phyloP scores from a whole-genome alignment of 2,888 invertebrate genomes.

The Mesoligia furuncula region DNA sequence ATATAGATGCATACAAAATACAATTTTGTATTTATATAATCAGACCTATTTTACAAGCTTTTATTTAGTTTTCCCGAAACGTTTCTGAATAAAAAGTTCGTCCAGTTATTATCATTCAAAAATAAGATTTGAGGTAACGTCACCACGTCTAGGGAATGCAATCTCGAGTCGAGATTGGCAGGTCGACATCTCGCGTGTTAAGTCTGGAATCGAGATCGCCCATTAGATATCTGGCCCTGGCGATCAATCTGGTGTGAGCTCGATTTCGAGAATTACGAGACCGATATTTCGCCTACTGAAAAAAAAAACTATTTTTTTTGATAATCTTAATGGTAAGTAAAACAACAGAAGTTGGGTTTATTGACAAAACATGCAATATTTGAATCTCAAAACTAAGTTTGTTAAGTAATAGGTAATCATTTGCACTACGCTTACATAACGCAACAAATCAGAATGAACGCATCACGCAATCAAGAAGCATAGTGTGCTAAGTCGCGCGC shows the following conservation, averaged over 20 bases:
- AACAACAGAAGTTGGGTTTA: neutral
- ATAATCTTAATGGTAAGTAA: neutral
- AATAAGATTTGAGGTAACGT: neutral
- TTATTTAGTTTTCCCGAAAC: neutral
- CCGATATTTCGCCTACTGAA: neutral
- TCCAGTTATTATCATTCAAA: neutral
- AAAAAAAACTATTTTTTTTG: neutral
- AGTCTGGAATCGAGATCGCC: too few species aligned
- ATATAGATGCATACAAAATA: constrained; percentile 20
- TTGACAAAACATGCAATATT: neutral
- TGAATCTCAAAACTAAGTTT: neutral
- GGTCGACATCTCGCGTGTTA: neutral
- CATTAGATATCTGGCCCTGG: neutral
- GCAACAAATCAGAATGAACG: neutral
- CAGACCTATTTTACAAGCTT: neutral
- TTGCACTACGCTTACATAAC: neutral
- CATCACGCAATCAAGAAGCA: neutral
- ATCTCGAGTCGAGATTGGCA: constrained; percentile 1
- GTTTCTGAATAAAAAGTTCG: neutral
- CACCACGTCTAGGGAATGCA: neutral
- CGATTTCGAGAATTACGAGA: neutral
- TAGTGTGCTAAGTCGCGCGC: neutral
- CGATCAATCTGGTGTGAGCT: neutral
- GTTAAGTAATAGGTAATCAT: neutral
- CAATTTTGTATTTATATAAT: neutral